Evolutionary conservation across 2,888 invertebrate genomes (phyloP).

Genomic region (Papilio protenor): DNA sequence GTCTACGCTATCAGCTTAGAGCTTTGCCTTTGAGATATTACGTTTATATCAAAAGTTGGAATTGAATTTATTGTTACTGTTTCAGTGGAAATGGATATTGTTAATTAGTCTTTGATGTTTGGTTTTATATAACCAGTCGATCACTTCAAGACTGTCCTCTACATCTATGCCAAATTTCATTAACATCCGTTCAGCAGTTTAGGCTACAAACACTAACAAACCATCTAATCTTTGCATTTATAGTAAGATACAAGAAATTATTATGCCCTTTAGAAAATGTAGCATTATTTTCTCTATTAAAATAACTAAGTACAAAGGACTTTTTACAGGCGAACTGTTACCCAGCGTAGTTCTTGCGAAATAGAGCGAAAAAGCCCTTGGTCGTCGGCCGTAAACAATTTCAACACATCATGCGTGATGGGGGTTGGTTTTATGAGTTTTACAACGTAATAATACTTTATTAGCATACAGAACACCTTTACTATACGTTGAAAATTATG

Average conservation of each 20-base stretch:
- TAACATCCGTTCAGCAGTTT: too few relatives aligned
- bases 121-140: too few relatives aligned
- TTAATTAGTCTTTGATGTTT: too few relatives aligned
- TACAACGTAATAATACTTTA: constrained; percentile 45
- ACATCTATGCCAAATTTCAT: too few relatives aligned
- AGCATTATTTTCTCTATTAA: constrained; percentile 33
- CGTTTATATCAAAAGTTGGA: constrained; percentile 43
- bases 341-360: constrained; percentile 56
- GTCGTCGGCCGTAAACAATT: constrained; percentile 51
- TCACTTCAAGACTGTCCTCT: too few relatives aligned
- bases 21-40: constrained; percentile 43
- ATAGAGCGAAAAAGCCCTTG: constrained; percentile 63
- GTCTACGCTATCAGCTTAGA: constrained; percentile 53
- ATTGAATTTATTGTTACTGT: constrained; percentile 9
- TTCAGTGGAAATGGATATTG: too few relatives aligned
- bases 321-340: constrained; percentile 63
- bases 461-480: constrained; percentile 35
- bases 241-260: neutral
- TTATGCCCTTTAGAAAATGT: neutral
- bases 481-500: neutral
- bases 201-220: too few relatives aligned
- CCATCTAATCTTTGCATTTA: too few relatives aligned
- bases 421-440: constrained; percentile 51
- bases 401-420: constrained; percentile 53
- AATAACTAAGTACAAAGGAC: constrained; percentile 49